phyloP scores from a whole-genome alignment of 2,797 vertebrate genomes.

The Xenops minutus region DNA sequence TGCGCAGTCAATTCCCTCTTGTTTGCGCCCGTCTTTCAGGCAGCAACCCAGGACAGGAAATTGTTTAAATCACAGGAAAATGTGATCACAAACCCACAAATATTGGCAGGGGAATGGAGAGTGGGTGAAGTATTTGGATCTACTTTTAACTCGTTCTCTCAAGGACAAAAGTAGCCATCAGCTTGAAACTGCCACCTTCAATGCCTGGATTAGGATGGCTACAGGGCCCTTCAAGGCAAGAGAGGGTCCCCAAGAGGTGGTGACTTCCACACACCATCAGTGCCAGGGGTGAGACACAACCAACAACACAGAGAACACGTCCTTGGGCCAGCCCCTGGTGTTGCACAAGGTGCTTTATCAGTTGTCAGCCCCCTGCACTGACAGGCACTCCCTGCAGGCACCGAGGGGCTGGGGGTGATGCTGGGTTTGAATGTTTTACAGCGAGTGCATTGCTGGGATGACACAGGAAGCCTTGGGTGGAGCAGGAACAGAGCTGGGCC shows the following conservation, averaged over 20 bases:
- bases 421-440: neutral
- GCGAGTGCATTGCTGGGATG: neutral
- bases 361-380: neutral
- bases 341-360: neutral
- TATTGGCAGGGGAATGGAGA: neutral
- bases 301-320: fast-evolving
- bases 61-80: constrained; percentile 39
- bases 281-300: neutral
- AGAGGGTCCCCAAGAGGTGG: fast-evolving
- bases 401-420: fast-evolving
- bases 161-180: neutral
- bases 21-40: neutral
- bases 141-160: neutral
- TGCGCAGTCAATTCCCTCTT: neutral
- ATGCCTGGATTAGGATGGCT: fast-evolving
- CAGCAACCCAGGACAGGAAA: constrained; percentile 29
- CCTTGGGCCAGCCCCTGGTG: neutral
- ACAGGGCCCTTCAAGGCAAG: neutral
- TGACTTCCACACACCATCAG: neutral
- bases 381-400: neutral
- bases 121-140: neutral
- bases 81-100: neutral
- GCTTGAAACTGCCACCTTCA: neutral
- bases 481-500: neutral
- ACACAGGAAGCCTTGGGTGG: constrained; percentile 25